Evolutionary conservation across 2,888 invertebrate genomes (phyloP).

Genomic region (Leucoptera coffeella): DNA sequence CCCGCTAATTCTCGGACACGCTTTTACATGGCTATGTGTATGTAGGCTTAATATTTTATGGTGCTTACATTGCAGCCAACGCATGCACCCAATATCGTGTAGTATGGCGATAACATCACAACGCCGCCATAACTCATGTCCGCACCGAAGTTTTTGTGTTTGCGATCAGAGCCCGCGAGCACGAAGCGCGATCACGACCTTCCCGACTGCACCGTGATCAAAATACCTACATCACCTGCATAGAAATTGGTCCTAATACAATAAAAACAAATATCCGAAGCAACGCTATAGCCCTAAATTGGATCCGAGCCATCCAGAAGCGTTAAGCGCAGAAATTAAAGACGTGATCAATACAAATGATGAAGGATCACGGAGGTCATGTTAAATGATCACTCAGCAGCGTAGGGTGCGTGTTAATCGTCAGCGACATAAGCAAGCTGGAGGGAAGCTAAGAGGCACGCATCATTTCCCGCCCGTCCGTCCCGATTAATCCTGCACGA

Average conservation of each 20-base stretch:
- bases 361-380: too few species aligned
- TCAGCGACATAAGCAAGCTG: constrained; percentile 29
- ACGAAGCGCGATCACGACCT: background rate
- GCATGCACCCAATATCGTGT: too few species aligned
- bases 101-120: constrained; percentile 15
- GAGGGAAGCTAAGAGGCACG: constrained; percentile 23
- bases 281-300: constrained; percentile 7
- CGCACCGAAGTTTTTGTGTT: constrained; percentile 12
- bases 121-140: constrained; percentile 19
- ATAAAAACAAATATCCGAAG: constrained; percentile 3
- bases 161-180: background rate
- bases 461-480: constrained; percentile 41
- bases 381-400: constrained; percentile 17
- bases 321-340: too few species aligned
- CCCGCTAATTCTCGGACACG: too few species aligned
- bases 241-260: background rate
- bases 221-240: too few species aligned
- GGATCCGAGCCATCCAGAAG: too few species aligned
- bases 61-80: too few species aligned
- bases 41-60: too few species aligned
- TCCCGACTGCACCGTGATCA: too few species aligned
- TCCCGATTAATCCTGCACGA: constrained; percentile 22
- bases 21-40: too few species aligned
- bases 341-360: too few species aligned
- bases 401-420: constrained; percentile 26